Evolutionary conservation across 2,113 vertebrate genomes (phyloP), one percentile per base, ranked within the genome.

Genomic region (Zapus hudsonius): DNA sequence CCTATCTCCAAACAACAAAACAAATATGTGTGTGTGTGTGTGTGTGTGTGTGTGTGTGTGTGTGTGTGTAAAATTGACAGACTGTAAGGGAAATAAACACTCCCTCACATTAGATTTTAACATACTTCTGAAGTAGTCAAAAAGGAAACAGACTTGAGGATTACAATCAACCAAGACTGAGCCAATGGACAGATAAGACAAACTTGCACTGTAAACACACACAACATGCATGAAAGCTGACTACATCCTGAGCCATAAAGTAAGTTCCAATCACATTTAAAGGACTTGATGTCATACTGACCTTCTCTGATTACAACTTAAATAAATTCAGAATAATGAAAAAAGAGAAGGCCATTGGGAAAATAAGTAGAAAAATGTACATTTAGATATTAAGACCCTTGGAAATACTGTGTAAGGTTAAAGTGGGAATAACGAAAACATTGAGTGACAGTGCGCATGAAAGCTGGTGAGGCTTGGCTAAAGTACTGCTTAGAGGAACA

Each of bases 191-290:
- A n/a, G 27, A 27, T 2, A 25, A 42, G 19, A 59, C 22, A 63
- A 38, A 63, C 9, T 19, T 4, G 25, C 64, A 70, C 47, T 6
- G 20, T 12, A 31, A 3, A 27, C 4, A 25, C 3, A 66, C 20
- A 66, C 78, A 72, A 29, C 31, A 4, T 0, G 7, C 1, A 0
- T 1, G 8, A 29, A 55, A 44, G n/a, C 69, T 0, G 74, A 64
- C 55, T 31, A 29, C 84, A 11, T 1, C 16, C 2, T 1, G 29
- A 27, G 75, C 75, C 70, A 20, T 1, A 22, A 40, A 72, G 29
- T 25, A 36, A 47, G 59, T 7, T 59, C 20, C 33, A 57, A 78
- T 59, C 79, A 27, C 5, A 61, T 0, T 10, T 33, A 19, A 4
- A 33, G 75, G 57, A n/a, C 29, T 20, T 9, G 23, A 29, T 4